phyloP scores from a whole-genome alignment of 2,113 vertebrate species.

The Ailurus styani region DNA sequence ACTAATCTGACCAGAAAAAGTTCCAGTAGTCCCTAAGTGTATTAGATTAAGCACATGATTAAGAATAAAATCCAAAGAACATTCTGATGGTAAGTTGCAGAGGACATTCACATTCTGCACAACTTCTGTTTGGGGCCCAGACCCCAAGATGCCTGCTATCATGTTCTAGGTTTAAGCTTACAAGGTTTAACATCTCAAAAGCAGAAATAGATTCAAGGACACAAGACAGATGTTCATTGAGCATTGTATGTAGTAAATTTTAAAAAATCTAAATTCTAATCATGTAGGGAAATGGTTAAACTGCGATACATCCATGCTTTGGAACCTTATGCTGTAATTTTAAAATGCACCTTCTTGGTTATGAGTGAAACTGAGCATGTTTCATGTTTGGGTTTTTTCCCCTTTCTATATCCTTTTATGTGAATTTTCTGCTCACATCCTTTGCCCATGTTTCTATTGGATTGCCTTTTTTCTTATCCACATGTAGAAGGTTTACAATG shows the following conservation, averaged over 20 bases:
- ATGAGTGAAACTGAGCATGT: background rate
- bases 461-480: background rate
- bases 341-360: background rate
- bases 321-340: background rate
- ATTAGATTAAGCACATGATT: conserved; percentile 69
- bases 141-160: background rate
- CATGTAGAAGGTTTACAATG: background rate
- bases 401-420: background rate
- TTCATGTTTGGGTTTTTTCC: background rate
- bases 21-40: conserved; percentile 44
- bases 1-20: conserved; percentile 68
- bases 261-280: background rate
- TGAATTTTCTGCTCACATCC: background rate
- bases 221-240: background rate
- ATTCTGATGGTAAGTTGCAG: conserved; percentile 23
- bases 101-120: background rate
- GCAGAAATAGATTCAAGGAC: background rate
- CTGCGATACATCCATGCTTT: background rate
- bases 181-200: background rate
- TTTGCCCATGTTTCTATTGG: background rate
- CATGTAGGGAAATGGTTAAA: background rate
- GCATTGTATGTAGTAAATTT: background rate
- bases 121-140: background rate
- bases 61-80: conserved; percentile 55
- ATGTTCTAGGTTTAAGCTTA: background rate